Evolutionary conservation across 2,888 invertebrate species (phyloP), one percentile per base, ranked within the genome.

Genomic region (Lordiphosa fenestrarum): DNA sequence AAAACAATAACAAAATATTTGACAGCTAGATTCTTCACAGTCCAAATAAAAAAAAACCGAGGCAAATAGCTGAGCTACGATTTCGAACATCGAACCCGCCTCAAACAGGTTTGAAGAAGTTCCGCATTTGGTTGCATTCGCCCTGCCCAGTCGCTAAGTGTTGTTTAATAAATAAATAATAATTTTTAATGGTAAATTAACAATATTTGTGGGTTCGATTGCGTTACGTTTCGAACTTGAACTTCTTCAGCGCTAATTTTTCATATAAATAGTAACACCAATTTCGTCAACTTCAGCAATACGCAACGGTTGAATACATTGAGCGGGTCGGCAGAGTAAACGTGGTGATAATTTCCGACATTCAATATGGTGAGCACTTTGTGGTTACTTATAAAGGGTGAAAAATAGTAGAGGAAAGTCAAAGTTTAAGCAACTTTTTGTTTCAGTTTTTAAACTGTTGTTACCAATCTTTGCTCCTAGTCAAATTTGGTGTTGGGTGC

Each of bases 211-310:
- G 60, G 62, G 66, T 61, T 71, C 69, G 73, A 61, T 54, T 38
- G 56, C 39, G 49, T 49, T 52, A 30, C 55, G 50, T 52, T 55
- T 69, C 72, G 73, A 73, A 73, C 75, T 40, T 41, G 53, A 54
- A 48, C 53, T 55, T 57, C 30, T 30, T 30, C 30, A 30, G 30
- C 50, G 85, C 71, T 85, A 85, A 85, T 85, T 84, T 85, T 84
- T 85, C 73, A 53, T 85, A 85, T 85, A 85, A 85, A 85, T 85
- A 85, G 66, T 65, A 66, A 63, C 58, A 51, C 39, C 46, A 30
- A 82, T 85, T 85, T 84, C 82, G 56, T 69, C 64, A 84, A 61
- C 53, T 25, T 19, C 56, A 71, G 53, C 85, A 84, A 65, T 71
- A 65, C 69, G 60, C 77, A 73, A 73, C 67, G 44, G 50, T 40